Evolutionary conservation across 2,113 vertebrate genomes (phyloP).

Genomic region (Rana temporaria): DNA sequence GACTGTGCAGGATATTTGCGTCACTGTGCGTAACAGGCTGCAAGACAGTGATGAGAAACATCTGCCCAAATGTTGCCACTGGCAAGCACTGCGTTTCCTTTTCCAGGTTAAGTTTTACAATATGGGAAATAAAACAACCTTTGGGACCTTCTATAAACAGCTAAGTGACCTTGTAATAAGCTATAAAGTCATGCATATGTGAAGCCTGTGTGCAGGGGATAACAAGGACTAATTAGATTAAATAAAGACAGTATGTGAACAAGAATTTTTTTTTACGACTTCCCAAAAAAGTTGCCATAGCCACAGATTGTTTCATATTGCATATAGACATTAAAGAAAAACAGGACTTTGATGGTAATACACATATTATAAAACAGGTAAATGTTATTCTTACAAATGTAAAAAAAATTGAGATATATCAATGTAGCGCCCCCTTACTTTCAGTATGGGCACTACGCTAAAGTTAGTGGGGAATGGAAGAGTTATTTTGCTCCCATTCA

Average conservation of each 20-base stretch:
- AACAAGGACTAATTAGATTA: background rate
- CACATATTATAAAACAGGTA: too few relatives aligned
- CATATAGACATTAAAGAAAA: too few relatives aligned
- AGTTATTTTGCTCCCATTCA: too few relatives aligned
- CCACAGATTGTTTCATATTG: too few relatives aligned
- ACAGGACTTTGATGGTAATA: too few relatives aligned
- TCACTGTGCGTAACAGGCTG: background rate
- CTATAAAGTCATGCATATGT: background rate
- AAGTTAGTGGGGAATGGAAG: too few relatives aligned
- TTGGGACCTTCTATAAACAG: background rate
- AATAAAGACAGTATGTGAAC: background rate
- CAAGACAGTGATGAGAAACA: conserved; percentile 9
- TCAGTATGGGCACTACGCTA: too few relatives aligned
- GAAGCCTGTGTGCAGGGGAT: background rate
- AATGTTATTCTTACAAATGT: too few relatives aligned
- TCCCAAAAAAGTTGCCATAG: too few relatives aligned
- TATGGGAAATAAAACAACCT: conserved; percentile 6
- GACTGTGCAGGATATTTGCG: background rate
- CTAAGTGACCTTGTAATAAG: conserved; percentile 1
- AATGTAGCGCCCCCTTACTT: too few relatives aligned
- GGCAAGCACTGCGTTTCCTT: conserved; percentile 6
- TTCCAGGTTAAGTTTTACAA: conserved; percentile 20
- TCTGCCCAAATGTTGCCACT: conserved; percentile 1
- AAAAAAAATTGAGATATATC: too few relatives aligned
- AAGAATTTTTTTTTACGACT: background rate